phyloP scores from a whole-genome alignment of 1,140 invertebrate genomes.

The Zaprionus lachaisei region DNA sequence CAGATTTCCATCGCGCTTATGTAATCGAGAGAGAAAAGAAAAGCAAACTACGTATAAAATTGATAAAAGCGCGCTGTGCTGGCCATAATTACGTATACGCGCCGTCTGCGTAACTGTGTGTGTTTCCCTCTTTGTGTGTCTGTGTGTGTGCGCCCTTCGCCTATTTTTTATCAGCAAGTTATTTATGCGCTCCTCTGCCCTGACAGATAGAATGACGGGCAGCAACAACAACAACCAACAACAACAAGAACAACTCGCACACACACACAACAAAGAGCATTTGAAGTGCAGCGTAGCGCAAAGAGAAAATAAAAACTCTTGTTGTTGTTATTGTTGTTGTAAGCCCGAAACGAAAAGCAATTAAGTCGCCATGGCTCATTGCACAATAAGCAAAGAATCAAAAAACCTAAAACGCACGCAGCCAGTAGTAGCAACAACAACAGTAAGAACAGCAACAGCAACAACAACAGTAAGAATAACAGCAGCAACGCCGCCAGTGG shows the following conservation, averaged over 20 bases:
- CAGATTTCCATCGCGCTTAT: constrained; percentile 63
- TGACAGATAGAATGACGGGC: constrained; percentile 55
- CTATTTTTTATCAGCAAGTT: constrained; percentile 79
- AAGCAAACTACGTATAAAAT: constrained; percentile 49
- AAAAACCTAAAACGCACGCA: constrained; percentile 51
- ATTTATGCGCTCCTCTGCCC: constrained; percentile 72
- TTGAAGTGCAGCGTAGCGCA: constrained; percentile 79
- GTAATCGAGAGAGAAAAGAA: constrained; percentile 57
- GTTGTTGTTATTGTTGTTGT: constrained; percentile 32
- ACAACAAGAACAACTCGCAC: constrained; percentile 52
- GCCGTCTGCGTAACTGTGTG: constrained; percentile 23
- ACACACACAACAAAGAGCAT: constrained; percentile 53
- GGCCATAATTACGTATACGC: constrained; percentile 47
- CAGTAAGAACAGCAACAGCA: background rate
- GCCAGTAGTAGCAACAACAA: constrained; percentile 5
- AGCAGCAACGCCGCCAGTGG: background rate
- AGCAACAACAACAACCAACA: constrained; percentile 27
- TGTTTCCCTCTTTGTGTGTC: constrained; percentile 13
- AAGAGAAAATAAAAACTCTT: constrained; percentile 62
- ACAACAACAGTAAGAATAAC: constrained; percentile 1
- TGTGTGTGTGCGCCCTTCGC: constrained; percentile 61
- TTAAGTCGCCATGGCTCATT: constrained; percentile 82
- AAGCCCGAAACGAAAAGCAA: constrained; percentile 76
- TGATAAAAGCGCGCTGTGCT: constrained; percentile 68
- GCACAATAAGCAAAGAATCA: constrained; percentile 81